Conservation (phyloP, 2,797 vertebrate genomes). For the Danionella dracula region DNA sequence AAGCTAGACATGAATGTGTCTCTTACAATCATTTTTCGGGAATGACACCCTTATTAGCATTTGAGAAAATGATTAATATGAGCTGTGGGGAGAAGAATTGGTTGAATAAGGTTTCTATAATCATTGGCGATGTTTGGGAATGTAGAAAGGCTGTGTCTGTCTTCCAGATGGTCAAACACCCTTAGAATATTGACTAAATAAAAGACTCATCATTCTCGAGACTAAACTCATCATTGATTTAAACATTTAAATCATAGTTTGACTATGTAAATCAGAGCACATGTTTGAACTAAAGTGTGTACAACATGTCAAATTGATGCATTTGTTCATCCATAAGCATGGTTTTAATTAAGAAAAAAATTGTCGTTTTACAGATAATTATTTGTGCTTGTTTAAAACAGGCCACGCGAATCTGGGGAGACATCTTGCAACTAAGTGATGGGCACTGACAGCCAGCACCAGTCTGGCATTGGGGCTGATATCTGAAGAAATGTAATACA, state of each 20-base stretch:
- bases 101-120: constrained; percentile 50
- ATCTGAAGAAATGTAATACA: too few species aligned
- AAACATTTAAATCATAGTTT: constrained; percentile 18
- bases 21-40: constrained; percentile 56
- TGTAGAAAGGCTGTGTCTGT: constrained; percentile 50
- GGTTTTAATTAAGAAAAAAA: too few species aligned
- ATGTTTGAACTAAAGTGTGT: constrained; percentile 4
- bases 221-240: constrained; percentile 34
- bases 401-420: too few species aligned
- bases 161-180: constrained; percentile 51
- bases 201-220: neutral
- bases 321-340: neutral
- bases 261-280: constrained; percentile 11
- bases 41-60: constrained; percentile 42
- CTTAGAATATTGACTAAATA: constrained; percentile 46
- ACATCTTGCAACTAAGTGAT: too few species aligned
- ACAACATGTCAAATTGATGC: neutral
- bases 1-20: constrained; percentile 35
- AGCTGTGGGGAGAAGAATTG: constrained; percentile 47
- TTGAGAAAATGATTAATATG: constrained; percentile 67
- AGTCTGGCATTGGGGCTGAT: too few species aligned
- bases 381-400: too few species aligned
- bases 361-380: too few species aligned
- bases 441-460: too few species aligned
- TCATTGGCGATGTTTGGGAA: constrained; percentile 54